Conservation (phyloP, 2,888 invertebrate species). For the Choreutis nemorana region DNA sequence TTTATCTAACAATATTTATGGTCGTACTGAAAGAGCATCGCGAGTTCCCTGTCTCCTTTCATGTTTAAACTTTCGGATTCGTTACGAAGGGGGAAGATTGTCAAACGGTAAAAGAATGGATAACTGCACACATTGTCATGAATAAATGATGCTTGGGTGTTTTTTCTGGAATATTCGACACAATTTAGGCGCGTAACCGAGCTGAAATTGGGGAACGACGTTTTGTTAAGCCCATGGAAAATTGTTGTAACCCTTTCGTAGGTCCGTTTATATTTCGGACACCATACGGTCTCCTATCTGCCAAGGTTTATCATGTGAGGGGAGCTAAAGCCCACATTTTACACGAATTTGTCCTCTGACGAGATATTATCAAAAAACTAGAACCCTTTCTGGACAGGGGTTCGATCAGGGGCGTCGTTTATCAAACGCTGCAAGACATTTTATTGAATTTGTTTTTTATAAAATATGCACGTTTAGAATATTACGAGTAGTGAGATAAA, state of each 20-base stretch:
- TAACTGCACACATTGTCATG: slow-evolving; percentile 21
- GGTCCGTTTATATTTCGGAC: slow-evolving; percentile 2
- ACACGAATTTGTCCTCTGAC: slow-evolving; percentile 53
- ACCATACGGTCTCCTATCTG: slow-evolving; percentile 13
- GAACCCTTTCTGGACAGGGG: slow-evolving; percentile 30
- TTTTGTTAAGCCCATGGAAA: slow-evolving; percentile 6
- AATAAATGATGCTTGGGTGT: slow-evolving; percentile 19
- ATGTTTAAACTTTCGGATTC: slow-evolving; percentile 53
- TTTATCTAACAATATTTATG: slow-evolving; percentile 62
- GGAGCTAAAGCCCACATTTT: slow-evolving; percentile 32
- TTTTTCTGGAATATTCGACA: slow-evolving; percentile 7
- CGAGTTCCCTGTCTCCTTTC: slow-evolving; percentile 42
- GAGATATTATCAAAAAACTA: slow-evolving; percentile 48
- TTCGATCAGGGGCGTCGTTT: slow-evolving; percentile 46
- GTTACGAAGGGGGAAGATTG: slow-evolving; percentile 35
- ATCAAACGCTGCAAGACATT: slow-evolving; percentile 49
- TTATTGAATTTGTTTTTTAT: too few species aligned
- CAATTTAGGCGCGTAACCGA: slow-evolving; percentile 4
- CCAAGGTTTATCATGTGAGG: slow-evolving; percentile 22
- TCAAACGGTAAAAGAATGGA: slow-evolving; percentile 28
- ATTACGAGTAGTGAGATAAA: too few species aligned
- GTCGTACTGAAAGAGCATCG: slow-evolving; percentile 33
- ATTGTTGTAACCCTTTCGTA: slow-evolving; percentile 9
- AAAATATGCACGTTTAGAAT: too few species aligned
- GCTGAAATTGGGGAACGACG: slow-evolving; percentile 4